phyloP scores from a whole-genome alignment of 2,888 invertebrate genomes.

The Eudemis profundana region DNA sequence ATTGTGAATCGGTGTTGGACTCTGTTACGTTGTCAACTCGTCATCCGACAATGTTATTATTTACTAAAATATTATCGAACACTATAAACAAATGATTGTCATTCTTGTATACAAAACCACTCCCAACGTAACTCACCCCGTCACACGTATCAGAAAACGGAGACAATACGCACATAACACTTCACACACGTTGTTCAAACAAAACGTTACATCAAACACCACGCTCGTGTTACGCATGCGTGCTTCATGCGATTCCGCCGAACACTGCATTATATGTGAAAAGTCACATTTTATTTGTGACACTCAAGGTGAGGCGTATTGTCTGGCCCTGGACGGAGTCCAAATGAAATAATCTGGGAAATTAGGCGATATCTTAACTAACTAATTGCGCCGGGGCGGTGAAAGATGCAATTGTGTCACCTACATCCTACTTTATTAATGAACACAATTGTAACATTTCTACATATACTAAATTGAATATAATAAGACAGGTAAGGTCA shows the following conservation, averaged over 20 bases:
- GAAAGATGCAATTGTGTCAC: constrained; percentile 32
- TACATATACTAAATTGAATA: too few species aligned
- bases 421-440: constrained; percentile 1
- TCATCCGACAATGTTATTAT: neutral
- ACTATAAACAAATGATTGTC: neutral
- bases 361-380: constrained; percentile 33
- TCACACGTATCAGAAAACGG: constrained; percentile 37
- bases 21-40: too few species aligned
- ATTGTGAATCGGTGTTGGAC: too few species aligned
- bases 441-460: too few species aligned
- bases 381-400: constrained; percentile 32
- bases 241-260: constrained; percentile 53
- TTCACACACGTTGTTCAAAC: constrained; percentile 53
- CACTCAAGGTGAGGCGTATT: constrained; percentile 71
- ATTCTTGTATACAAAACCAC: constrained; percentile 4
- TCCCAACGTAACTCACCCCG: constrained; percentile 31
- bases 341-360: constrained; percentile 53
- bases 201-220: constrained; percentile 59
- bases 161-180: constrained; percentile 54
- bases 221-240: constrained; percentile 54
- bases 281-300: constrained; percentile 68
- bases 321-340: constrained; percentile 65
- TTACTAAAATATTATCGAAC: neutral
- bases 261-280: constrained; percentile 57
- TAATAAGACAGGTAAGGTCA: too few species aligned